Evolutionary conservation across 2,113 vertebrate genomes (phyloP).

Genomic region (Odontophorus gujanensis): DNA sequence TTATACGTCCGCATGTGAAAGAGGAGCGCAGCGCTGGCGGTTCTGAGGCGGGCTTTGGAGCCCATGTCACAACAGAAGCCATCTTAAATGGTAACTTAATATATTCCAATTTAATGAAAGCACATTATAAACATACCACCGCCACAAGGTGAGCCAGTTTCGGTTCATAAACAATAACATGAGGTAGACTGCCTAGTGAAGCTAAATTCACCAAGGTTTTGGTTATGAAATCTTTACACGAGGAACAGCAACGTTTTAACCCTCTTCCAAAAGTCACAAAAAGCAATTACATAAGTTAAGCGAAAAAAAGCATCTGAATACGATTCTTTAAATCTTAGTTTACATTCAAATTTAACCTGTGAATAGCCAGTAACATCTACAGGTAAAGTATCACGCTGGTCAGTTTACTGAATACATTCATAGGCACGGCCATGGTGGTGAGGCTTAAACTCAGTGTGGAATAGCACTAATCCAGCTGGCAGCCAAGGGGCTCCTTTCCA

Average conservation of each 20-base stretch:
- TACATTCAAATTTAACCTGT: slow-evolving; percentile 83
- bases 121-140: slow-evolving; percentile 78
- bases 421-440: slow-evolving; percentile 28
- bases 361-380: slow-evolving; percentile 56
- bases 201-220: slow-evolving; percentile 84
- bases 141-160: slow-evolving; percentile 78
- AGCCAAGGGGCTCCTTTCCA: background rate
- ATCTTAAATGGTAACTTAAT: slow-evolving; percentile 72
- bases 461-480: background rate
- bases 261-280: slow-evolving; percentile 85
- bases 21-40: background rate
- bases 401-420: slow-evolving; percentile 69
- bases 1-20: background rate
- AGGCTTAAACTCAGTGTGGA: slow-evolving; percentile 19
- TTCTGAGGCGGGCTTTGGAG: background rate
- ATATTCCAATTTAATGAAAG: slow-evolving; percentile 82
- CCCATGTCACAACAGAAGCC: background rate
- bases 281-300: slow-evolving; percentile 91
- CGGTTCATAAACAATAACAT: slow-evolving; percentile 82
- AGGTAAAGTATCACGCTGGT: slow-evolving; percentile 54
- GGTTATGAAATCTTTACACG: slow-evolving; percentile 81
- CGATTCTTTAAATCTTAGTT: slow-evolving; percentile 76
- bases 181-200: slow-evolving; percentile 95
- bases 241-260: slow-evolving; percentile 77
- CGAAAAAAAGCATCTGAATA: slow-evolving; percentile 65